Evolutionary conservation across 2,888 invertebrate genomes (phyloP), one percentile per base, ranked within the genome.

Genomic region (Harpalus rufipes): DNA sequence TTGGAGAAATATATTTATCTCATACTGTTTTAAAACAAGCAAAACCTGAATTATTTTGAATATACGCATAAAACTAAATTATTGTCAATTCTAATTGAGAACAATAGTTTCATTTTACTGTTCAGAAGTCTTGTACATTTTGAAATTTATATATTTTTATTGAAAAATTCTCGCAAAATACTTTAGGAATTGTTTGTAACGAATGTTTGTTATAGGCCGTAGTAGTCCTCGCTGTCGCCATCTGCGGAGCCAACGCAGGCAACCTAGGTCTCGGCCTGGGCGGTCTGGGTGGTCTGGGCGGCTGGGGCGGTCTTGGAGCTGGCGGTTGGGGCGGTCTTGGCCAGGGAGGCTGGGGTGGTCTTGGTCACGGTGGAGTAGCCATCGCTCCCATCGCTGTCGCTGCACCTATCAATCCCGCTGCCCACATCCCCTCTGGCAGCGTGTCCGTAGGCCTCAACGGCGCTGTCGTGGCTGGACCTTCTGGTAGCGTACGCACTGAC

Each of bases 401-500:
- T 39, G 58, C 65, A 10, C 65, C 65, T 14, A 44, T 76, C 6
- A 83, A 83, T 63, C 83, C 83, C 39, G 83, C 83, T 21, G 83
- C 83, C 12, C 83, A 83, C 61, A 83, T 83, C 21, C 44, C 84
- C n/a, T 78, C 84, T n/a, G 84, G 84, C 14, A 79, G 78, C 25
- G 65, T 84, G 6, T 76, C 76, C 14, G 79, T 79, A 1, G 76
- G 79, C 10, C 44, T 16, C 10, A 86, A 79, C 80, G 86, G 86
- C 44, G 87, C 86, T 85, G 86, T 86, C 16, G 81, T 86, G 16
- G 86, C 86, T 56, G 87, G 86, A 79, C 82, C 86, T 65, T 85
- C 86, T 44, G 87, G 86, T 74, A 84, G 83, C 59, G 85, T 86
- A 39, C 86, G 85, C 72, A 86, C 85, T 63, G 78, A 65, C 21